Evolutionary conservation across 2,888 invertebrate species (phyloP).

Genomic region (Nemotelus nigrinus): DNA sequence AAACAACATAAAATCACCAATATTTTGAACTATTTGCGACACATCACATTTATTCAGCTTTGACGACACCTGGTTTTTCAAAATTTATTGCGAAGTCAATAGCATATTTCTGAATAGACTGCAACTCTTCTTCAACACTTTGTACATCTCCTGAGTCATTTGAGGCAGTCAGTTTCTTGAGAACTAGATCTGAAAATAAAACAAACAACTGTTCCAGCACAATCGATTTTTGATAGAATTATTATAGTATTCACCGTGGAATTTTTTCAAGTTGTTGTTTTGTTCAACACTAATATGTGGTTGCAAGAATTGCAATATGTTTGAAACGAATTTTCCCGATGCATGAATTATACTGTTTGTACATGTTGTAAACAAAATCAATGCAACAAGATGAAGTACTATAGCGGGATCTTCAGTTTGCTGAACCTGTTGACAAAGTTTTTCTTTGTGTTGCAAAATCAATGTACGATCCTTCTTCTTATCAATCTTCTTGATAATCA

Average conservation of each 20-base stretch:
- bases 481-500: slow-evolving; percentile 87
- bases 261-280: slow-evolving; percentile 72
- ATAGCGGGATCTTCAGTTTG: slow-evolving; percentile 80
- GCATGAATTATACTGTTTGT: slow-evolving; percentile 89
- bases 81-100: slow-evolving; percentile 26
- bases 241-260: slow-evolving; percentile 75
- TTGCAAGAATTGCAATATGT: slow-evolving; percentile 78
- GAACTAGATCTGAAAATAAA: slow-evolving; percentile 70
- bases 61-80: slow-evolving; percentile 56
- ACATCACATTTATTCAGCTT: slow-evolving; percentile 54
- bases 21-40: no score
- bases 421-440: slow-evolving; percentile 80
- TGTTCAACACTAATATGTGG: slow-evolving; percentile 75
- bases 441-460: slow-evolving; percentile 82
- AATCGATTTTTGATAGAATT: neutral
- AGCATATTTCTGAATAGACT: slow-evolving; percentile 16
- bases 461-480: slow-evolving; percentile 86
- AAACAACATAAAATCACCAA: no score
- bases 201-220: slow-evolving; percentile 48
- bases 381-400: slow-evolving; percentile 78
- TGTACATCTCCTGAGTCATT: slow-evolving; percentile 67
- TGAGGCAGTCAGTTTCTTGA: slow-evolving; percentile 70
- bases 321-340: slow-evolving; percentile 91
- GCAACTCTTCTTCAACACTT: slow-evolving; percentile 22
- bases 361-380: slow-evolving; percentile 82